phyloP scores from a whole-genome alignment of 35 echinoderm and acorn worm species.

The Apostichopus parvimensis region DNA sequence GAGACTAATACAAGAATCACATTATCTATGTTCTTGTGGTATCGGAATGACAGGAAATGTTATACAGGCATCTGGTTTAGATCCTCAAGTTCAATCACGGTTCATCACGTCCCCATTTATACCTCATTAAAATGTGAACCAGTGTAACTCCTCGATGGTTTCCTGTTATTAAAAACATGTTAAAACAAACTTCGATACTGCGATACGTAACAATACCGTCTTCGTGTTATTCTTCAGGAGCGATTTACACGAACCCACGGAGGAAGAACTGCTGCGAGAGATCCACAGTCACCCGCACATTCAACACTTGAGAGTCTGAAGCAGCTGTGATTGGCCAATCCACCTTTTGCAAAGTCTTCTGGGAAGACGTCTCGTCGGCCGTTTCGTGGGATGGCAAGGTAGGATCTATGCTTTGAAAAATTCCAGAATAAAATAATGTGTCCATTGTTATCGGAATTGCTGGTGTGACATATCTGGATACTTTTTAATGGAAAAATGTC shows the following conservation, averaged over 20 bases:
- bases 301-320: conserved; percentile 58
- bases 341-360: conserved; percentile 9
- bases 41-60: not conserved
- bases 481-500: no score
- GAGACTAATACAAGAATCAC: no score
- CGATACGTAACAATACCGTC: not conserved
- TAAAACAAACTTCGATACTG: not conserved
- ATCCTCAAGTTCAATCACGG: not conserved
- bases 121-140: not conserved
- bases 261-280: conserved; percentile 73
- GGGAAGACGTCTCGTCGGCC: not conserved
- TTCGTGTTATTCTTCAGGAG: conserved; percentile 48
- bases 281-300: conserved; percentile 77
- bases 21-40: no score
- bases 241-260: conserved; percentile 81
- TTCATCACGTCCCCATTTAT: not conserved
- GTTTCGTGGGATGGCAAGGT: not conserved
- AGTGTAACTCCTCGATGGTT: not conserved
- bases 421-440: not conserved
- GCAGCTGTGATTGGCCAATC: not conserved
- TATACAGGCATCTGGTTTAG: not conserved
- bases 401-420: conserved; percentile 12
- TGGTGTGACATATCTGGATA: not conserved
- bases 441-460: not conserved
- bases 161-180: not conserved